Percentiles rank a stretch among this genome's conserved stretches.
Conservation (phyloP, 2,888 invertebrate species). For the Drosophila niveifrons region DNA sequence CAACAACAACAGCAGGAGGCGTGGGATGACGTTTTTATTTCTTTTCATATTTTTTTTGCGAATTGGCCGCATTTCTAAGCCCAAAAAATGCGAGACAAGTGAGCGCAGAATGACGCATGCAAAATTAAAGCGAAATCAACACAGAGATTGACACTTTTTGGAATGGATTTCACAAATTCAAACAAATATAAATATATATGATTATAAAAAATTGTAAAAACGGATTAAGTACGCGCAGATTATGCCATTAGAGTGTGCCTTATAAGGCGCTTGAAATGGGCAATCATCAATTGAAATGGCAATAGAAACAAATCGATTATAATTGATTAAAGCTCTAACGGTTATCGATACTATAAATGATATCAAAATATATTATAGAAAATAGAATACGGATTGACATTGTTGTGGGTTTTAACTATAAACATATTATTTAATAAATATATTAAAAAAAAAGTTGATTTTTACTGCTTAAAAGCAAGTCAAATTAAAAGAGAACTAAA, state of each 20-base stretch:
- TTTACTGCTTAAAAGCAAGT: too few relatives aligned
- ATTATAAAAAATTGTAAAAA: constrained; percentile 9
- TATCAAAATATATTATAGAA: too few relatives aligned
- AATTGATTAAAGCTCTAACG: not conserved
- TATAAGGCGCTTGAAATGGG: not conserved
- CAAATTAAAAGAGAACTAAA: too few relatives aligned
- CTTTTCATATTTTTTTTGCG: constrained; percentile 26
- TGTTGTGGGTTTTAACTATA: too few relatives aligned
- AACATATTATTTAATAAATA: too few relatives aligned
- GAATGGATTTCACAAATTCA: constrained; percentile 12
- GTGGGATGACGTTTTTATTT: constrained; percentile 41
- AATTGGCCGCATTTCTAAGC: constrained; percentile 59
- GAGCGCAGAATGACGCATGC: constrained; percentile 52
- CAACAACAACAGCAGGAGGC: constrained; percentile 24
- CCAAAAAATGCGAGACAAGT: constrained; percentile 25
- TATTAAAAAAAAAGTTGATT: too few relatives aligned
- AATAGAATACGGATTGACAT: too few relatives aligned
- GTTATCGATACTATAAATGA: not conserved
- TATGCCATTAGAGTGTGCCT: constrained; percentile 27
- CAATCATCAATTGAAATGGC: not conserved
- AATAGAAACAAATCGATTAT: not conserved
- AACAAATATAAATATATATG: constrained; percentile 4
- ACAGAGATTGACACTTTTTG: constrained; percentile 50
- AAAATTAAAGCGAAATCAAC: constrained; percentile 30
- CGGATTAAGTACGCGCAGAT: constrained; percentile 30